Evolutionary conservation across 1,140 invertebrate genomes (phyloP).

Genomic region (Portunus trituberculatus): DNA sequence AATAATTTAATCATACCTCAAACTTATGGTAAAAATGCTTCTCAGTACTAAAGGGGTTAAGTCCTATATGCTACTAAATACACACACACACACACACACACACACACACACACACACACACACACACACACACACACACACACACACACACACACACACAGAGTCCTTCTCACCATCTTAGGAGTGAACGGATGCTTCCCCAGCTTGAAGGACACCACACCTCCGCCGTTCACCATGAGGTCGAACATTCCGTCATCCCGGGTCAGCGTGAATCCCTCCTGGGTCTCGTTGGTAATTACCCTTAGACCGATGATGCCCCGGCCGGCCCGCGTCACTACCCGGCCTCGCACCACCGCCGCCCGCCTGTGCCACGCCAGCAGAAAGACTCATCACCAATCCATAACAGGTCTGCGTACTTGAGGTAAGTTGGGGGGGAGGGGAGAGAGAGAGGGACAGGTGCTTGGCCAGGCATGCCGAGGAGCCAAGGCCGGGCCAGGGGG

Average conservation of each 20-base stretch:
- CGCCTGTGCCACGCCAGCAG: slow-evolving; percentile 85
- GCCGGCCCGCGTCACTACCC: slow-evolving; percentile 93
- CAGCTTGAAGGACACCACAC: slow-evolving; percentile 96
- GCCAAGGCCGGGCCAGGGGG: no score
- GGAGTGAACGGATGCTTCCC: slow-evolving; percentile 94
- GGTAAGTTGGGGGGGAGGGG: neutral
- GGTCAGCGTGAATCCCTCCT: slow-evolving; percentile 93
- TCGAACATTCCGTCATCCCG: slow-evolving; percentile 94
- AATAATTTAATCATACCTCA: no score
- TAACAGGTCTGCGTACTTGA: neutral
- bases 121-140: slow-evolving; percentile 13
- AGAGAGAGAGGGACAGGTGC: slow-evolving; percentile 32
- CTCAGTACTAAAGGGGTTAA: no score
- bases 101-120: slow-evolving; percentile 26
- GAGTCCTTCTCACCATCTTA: slow-evolving; percentile 82
- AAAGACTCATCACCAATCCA: slow-evolving; percentile 32
- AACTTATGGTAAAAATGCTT: no score
- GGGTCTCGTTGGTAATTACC: slow-evolving; percentile 89
- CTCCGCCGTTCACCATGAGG: slow-evolving; percentile 97
- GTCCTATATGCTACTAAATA: neutral
- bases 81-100: slow-evolving; percentile 30
- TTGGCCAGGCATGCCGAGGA: neutral
- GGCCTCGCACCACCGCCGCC: slow-evolving; percentile 96
- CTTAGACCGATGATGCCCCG: slow-evolving; percentile 96
- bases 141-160: neutral